Evolutionary conservation across 92 coral and sea anemone species (phyloP), one percentile per base, ranked within the genome.

Genomic region (Chrysogorgia sp.): DNA sequence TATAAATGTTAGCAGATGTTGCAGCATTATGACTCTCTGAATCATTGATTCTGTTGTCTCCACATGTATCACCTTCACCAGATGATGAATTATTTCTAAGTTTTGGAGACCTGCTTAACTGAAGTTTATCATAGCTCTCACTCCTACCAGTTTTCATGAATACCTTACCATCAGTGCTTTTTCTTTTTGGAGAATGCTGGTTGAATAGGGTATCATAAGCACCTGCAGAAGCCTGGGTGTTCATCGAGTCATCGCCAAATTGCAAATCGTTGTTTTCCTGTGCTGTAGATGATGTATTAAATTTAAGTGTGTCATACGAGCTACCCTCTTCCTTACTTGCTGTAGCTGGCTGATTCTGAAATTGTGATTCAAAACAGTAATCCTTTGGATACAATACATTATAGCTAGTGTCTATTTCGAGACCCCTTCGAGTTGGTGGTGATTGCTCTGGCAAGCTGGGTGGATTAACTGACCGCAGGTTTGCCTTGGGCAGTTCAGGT

Each of bases 101-200:
- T 61, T 76, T 67, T 13, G 85, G 80, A 3, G 76, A 31, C 10
- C 78, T 72, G 10, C 70, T 62, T 34, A 80, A 80, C 75, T 58
- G 67, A 1, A 90, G 82, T 57, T 87, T 90, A 49, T 87, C 94
- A 84, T 90, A 90, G 2, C 82, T 58, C 15, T 75, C 83, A 34
- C 63, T 81, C 10, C 37, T 56, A 2, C 34, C 64, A 23, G 17
- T 37, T 23, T 60, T 22, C 33, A 17, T 34, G 13, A 1, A 29
- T 65, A 26, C 28, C 65, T 29, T 24, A 13, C 56, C 23, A 37
- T 57, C 31, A 67, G 25, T 21, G 40, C 49, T 60, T 59, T 10
- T 80, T 47, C 23, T 67, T 66, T 26, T 76, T 25, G n/a, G 22
- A 0, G 76, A 3, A 23, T 57, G 63, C 30, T 14, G 8, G 20